phyloP scores from a whole-genome alignment of 2,888 invertebrate genomes.

The Geophilus truncorum region DNA sequence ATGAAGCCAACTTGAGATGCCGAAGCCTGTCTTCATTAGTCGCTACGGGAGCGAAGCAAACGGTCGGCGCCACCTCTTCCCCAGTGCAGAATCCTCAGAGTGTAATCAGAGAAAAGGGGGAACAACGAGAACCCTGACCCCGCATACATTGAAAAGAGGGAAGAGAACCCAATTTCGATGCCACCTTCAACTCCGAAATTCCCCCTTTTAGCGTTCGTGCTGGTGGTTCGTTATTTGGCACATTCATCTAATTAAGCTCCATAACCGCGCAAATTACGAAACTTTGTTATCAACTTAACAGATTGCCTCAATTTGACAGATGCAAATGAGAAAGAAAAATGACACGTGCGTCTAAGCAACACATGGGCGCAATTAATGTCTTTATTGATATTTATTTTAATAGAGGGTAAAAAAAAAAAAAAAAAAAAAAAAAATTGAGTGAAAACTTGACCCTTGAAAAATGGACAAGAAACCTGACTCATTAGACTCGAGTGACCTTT shows the following conservation, averaged over 20 bases:
- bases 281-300: background rate
- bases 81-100: background rate
- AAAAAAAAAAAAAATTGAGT: background rate
- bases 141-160: background rate
- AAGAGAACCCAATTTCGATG: background rate
- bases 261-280: background rate
- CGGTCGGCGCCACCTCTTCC: background rate
- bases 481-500: conserved; percentile 3
- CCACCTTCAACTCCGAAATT: background rate
- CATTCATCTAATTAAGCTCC: background rate
- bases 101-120: background rate
- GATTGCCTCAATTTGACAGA: background rate
- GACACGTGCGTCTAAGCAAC: background rate
- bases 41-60: conserved; percentile 13
- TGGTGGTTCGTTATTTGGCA: background rate
- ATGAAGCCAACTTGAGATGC: conserved; percentile 23
- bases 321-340: background rate
- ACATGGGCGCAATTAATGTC: background rate
- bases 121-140: background rate
- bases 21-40: conserved; percentile 5
- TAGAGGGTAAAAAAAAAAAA: background rate
- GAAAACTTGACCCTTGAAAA: background rate
- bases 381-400: background rate
- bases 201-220: background rate
- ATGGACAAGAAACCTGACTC: background rate